Percentiles rank a stretch among this genome's conserved stretches.
These are phyloP conservation scores for Hermaeophaga mercurialis DNA, from an alignment of 2,888 invertebrate species.

Conservation along the genomic window DNA sequence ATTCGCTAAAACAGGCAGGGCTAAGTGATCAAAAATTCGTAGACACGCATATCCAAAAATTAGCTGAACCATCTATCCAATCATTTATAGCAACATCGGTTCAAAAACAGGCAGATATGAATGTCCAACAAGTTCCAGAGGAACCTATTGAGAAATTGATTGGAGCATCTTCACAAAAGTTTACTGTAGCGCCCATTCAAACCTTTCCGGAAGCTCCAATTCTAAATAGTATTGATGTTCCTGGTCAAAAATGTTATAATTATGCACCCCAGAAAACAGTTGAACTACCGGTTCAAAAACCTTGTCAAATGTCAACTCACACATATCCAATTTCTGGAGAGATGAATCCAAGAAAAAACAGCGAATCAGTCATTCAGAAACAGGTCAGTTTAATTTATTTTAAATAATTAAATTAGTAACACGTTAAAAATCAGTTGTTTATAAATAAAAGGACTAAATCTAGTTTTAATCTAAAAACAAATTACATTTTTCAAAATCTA, in stretches of 20 bases:
- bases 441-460: no score
- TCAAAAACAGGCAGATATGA: not conserved
- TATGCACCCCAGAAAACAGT: not conserved
- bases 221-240: not conserved
- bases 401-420: no score
- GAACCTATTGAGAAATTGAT: not conserved
- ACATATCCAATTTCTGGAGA: not conserved
- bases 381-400: slow-evolving; percentile 13
- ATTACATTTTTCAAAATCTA: no score
- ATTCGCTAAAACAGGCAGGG: no score
- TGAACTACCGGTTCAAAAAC: not conserved
- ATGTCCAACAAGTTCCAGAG: not conserved
- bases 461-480: no score
- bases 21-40: not conserved
- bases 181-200: not conserved
- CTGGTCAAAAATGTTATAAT: not conserved
- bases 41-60: not conserved
- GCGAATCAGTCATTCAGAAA: slow-evolving; percentile 22
- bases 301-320: not conserved
- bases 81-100: not conserved
- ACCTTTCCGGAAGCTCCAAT: not conserved
- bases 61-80: no score
- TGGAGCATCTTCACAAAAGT: not conserved
- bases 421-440: no score
- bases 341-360: slow-evolving; percentile 17